Evolutionary conservation across 2,113 vertebrate species (phyloP), one percentile per base, ranked within the genome.

Genomic region (Malurus cyaneus): DNA sequence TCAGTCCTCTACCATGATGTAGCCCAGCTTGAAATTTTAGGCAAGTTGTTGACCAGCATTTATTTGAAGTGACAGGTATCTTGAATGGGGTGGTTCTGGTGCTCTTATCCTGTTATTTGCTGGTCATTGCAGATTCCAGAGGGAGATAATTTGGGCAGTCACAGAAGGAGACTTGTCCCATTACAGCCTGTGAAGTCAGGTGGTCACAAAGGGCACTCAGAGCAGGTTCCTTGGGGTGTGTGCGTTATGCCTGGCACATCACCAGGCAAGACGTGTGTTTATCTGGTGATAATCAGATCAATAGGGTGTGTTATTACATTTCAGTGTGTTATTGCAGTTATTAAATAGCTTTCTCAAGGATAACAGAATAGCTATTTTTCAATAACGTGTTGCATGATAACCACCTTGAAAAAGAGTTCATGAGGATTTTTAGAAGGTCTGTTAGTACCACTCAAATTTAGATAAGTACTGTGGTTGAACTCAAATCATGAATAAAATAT

Each of bases 401-500:
- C 32, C 46, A 67, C 76, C 83, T 72, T 59, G 80, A 67, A 77
- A 94, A 82, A 76, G 82, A 69, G 36, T 86, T 96, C 59, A 59
- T 60, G 57, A 88, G 59, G 74, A 71, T 92, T 96, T 96, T 94
- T 88, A 36, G 95, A 93, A 96, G 76, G 67, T 86, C 80, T 94
- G 91, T 94, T 94, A 94, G 92, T 62, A 97, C 67, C 8, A 5
- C 86, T 93, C 83, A 69, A 54, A 70, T 96, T 93, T 73, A 79
- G 88, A 92, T 94, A 95, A 92, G 86, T 89, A 84, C 96, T 96
- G 91, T 96, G 88, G 86, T 80, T 80, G 71, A 96, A 94, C 56
- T 94, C 44, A 76, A 94, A 61, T 80, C 26, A 96, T 93, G 93
- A 96, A 97, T 96, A 97, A 97, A 95, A 95, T 84, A 97, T 96